Base-by-base conservation (phyloP, 2,888 invertebrate species). In the Leptinotarsa peninsularis region DNA sequence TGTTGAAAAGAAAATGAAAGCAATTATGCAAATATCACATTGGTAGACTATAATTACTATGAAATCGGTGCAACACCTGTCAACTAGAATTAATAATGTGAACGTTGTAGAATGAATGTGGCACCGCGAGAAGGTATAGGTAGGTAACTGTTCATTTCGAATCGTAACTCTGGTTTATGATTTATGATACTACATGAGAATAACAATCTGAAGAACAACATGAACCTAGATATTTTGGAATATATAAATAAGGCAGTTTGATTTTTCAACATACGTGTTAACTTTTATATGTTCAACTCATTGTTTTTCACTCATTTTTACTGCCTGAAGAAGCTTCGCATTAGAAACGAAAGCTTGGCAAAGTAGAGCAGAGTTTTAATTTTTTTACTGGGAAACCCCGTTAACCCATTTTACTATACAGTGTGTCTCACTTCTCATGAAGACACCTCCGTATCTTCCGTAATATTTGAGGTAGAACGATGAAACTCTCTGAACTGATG, bases 1-100 rank as follows among this genome's bases (percentile, higher is more conserved):
- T 56, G 58, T n/a, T 72, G 58, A 58, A 49, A 72, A 72, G 72
- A 72, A 72, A 72, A 56, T 73, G 73, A 73, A 73, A 67, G 73
- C 68, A 73, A 68, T 73, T 73, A 73, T 73, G 73, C 60, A 67
- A 73, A 73, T 70, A 70, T 21, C 60, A 49, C 58, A 58, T 18
- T 21, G 58, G 58, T 56, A 17, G 58, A 70, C 70, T 70, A 58
- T 70, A 70, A 70, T 70, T 70, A 70, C 58, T 58, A 58, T 70
- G 21, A 49, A 70, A 70, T 58, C 70, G 58, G 58, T 70, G 70
- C 54, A 69, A 58, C 58, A 58, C 70, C 70, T 70, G 70, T 58
- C 70, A 70, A 70, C 70, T 49, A n/a, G 33, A 58, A 70, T 56
- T 70, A 50, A 43, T 58, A 56, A 70, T 70, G 43, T 18, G 58